These are phyloP conservation scores for Calameuta filiformis DNA, from an alignment of 2,888 invertebrate genomes.

Conservation along the genomic window DNA sequence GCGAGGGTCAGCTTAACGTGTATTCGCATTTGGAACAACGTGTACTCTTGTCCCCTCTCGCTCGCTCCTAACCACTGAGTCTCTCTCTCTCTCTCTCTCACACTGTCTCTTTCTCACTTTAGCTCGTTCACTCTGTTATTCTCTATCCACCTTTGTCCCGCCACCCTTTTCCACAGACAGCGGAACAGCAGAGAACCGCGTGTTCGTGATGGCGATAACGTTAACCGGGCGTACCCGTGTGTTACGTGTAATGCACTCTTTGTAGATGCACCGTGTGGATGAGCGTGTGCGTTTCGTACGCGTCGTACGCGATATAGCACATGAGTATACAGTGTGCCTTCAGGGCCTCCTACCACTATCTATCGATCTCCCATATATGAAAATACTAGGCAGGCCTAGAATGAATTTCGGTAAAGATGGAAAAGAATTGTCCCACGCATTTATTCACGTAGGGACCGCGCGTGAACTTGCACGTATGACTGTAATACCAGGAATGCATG, in stretches of 20 bases:
- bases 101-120: neutral
- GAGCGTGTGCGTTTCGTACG: constrained; percentile 14
- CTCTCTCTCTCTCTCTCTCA: neutral
- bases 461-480: neutral
- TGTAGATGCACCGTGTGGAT: neutral
- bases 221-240: neutral
- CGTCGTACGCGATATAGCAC: constrained; percentile 24
- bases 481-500: neutral
- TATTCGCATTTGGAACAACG: constrained; percentile 23
- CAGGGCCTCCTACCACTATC: constrained; percentile 43
- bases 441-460: neutral
- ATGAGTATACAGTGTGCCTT: constrained; percentile 45
- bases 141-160: neutral
- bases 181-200: neutral
- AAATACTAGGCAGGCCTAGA: neutral
- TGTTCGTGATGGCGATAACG: neutral
- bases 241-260: neutral
- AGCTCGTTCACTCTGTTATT: neutral
- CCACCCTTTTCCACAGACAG: neutral
- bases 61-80: neutral
- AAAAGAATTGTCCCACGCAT: neutral
- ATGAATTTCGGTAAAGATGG: neutral
- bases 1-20: constrained; percentile 24
- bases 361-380: constrained; percentile 45
- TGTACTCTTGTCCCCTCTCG: constrained; percentile 3